phyloP scores from a whole-genome alignment of 2,797 vertebrate genomes.

The Neosalanx taihuensis region DNA sequence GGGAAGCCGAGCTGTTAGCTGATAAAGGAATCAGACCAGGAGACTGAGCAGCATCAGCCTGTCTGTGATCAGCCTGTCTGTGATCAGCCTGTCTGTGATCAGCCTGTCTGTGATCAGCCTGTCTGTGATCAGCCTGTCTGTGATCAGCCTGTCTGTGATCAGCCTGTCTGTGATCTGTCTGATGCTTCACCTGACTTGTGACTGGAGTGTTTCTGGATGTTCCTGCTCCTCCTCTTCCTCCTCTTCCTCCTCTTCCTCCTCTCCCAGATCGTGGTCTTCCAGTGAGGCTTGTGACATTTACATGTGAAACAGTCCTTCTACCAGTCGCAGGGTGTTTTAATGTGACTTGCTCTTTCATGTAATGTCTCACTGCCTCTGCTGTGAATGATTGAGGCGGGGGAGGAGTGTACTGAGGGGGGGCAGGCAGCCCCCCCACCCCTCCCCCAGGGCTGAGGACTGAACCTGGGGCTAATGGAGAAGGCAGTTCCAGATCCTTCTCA shows the following conservation, averaged over 20 bases:
- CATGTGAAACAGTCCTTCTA: neutral
- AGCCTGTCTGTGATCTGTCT: slow-evolving; percentile 13
- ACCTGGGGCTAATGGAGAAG: slow-evolving; percentile 26
- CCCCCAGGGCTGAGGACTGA: slow-evolving; percentile 10
- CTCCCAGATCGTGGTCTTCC: too few species aligned
- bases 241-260: too few species aligned
- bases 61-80: too few species aligned
- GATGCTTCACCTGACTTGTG: slow-evolving; percentile 16
- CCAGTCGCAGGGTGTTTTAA: slow-evolving; percentile 2
- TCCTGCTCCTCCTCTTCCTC: too few species aligned
- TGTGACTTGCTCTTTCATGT: slow-evolving; percentile 16
- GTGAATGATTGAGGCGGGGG: slow-evolving; percentile 30
- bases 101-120: too few species aligned
- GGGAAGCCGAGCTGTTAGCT: slow-evolving; percentile 22
- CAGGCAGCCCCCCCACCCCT: slow-evolving; percentile 10
- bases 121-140: too few species aligned
- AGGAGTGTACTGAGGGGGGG: slow-evolving; percentile 32
- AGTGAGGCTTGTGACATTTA: neutral
- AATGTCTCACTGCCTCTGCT: slow-evolving; percentile 14
- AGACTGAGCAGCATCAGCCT: slow-evolving; percentile 2
- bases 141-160: neutral
- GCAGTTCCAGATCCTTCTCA: slow-evolving; percentile 37
- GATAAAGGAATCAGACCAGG: slow-evolving; percentile 14
- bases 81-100: too few species aligned
- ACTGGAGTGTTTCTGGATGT: slow-evolving; percentile 25